Conservation (phyloP, 2,113 vertebrate species). For the Amia ocellicauda region DNA sequence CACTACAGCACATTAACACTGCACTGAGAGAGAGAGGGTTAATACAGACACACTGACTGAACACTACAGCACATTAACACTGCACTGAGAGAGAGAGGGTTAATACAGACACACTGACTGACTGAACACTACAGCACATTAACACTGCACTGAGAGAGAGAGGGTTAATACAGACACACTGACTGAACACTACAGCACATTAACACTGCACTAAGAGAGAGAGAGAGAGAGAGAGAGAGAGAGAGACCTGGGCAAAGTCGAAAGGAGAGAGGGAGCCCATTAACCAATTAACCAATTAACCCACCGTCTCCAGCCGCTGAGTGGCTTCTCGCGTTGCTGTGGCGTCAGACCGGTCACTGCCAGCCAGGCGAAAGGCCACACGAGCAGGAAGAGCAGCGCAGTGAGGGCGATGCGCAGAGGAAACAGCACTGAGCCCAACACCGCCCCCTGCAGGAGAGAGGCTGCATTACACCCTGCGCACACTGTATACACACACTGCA, state of each 20-base stretch:
- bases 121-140: neutral
- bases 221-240: neutral
- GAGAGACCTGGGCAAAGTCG: neutral
- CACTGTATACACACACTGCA: too few species aligned
- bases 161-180: neutral
- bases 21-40: too few species aligned
- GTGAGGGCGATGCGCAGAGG: constrained; percentile 65
- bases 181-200: neutral
- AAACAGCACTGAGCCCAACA: constrained; percentile 71
- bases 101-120: neutral
- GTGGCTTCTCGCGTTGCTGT: constrained; percentile 62
- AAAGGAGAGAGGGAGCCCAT: constrained; percentile 4
- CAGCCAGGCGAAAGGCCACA: constrained; percentile 77
- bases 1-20: too few species aligned
- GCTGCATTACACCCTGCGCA: neutral
- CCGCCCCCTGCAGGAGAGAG: constrained; percentile 54
- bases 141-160: neutral
- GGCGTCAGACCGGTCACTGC: constrained; percentile 66
- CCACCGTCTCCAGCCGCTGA: constrained; percentile 71
- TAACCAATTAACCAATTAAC: constrained; percentile 2
- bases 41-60: too few species aligned
- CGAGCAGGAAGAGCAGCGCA: constrained; percentile 67
- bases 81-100: too few species aligned
- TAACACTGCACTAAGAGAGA: neutral
- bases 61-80: too few species aligned